Base-by-base conservation (phyloP, 2,797 vertebrate genomes). In the Remorina albescens region DNA sequence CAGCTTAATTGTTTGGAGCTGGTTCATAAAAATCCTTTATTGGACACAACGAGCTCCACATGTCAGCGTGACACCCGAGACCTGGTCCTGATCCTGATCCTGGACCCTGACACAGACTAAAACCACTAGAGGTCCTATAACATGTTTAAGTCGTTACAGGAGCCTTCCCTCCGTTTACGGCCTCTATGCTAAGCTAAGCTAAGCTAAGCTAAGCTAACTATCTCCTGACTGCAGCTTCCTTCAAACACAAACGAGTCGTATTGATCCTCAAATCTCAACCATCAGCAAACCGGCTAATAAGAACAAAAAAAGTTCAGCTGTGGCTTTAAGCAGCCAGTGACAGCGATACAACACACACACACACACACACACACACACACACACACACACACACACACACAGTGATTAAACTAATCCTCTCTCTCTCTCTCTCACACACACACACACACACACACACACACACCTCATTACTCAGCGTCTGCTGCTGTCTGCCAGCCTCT, bases 401-500 rank as follows among this genome's bases (percentile, higher is more conserved):
- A 3, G 30, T 16, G 71, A 70, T 28, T 49, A 28, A 64, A 50
- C 50, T 62, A 70, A 74, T 74, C 71, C 59, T 53, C 56, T 64
- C n/a, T n/a, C n/a, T n/a, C n/a, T n/a, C n/a, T n/a, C n/a, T n/a
- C n/a, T n/a, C n/a, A 37, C 36, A 37, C 36, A 37, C 39, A 41
- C 39, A 41, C 39, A 41, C 39, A 16, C 15, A 16, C 15, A 53
- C 58, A 64, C 50, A 42, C 9, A 56, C 67, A 55, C 67, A 26
- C 28, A 16, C 28, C 3, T 55, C 50, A 67, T 74, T 81, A 78
- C 67, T 75, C 81, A 81, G 86, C 59, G 65, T 75, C 71, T 78
- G 67, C 75, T 56, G 67, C 74, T 58, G 78, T 59, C 65, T 68
- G 78, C 71, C 79, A 83, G 66, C 76, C n/a, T 68, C 68, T 26